Evolutionary conservation across 1,140 invertebrate genomes (phyloP).

Genomic region (Diuraphis noxia): DNA sequence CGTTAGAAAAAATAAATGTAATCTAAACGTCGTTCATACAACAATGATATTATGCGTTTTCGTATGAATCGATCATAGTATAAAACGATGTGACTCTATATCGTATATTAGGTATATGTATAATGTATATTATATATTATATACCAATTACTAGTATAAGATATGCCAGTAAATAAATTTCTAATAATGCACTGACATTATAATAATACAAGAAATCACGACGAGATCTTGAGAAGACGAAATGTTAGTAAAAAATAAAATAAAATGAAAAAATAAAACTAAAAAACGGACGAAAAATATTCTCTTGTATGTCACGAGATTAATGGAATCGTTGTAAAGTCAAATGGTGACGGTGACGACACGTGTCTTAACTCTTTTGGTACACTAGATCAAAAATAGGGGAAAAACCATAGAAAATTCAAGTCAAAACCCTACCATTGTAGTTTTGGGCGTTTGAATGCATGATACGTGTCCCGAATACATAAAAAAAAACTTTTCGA

Average conservation of each 20-base stretch:
- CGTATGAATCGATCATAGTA: too few species aligned
- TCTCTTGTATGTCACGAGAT: neutral
- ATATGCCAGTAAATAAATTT: neutral
- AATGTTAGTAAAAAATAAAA: neutral
- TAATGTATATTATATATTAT: too few species aligned
- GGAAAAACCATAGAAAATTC: neutral
- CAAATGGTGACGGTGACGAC: neutral
- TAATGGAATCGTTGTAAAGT: neutral
- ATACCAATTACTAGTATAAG: neutral
- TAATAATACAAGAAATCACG: neutral
- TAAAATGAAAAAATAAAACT: too few species aligned
- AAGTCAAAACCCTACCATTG: neutral
- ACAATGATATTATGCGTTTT: neutral
- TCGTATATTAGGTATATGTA: too few species aligned
- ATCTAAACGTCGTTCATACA: neutral
- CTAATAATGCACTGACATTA: neutral
- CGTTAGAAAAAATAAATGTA: neutral
- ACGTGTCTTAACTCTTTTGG: conserved; percentile 7
- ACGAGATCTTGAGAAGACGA: neutral
- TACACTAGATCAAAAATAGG: neutral
- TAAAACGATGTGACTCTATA: too few species aligned
- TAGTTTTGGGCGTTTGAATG: neutral
- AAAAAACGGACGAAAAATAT: neutral
- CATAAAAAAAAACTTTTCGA: neutral
- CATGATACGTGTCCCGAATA: conserved; percentile 12